Evolutionary conservation across 2,888 invertebrate genomes (phyloP), one percentile per base, ranked within the genome.

Genomic region (Eristalis tenax): DNA sequence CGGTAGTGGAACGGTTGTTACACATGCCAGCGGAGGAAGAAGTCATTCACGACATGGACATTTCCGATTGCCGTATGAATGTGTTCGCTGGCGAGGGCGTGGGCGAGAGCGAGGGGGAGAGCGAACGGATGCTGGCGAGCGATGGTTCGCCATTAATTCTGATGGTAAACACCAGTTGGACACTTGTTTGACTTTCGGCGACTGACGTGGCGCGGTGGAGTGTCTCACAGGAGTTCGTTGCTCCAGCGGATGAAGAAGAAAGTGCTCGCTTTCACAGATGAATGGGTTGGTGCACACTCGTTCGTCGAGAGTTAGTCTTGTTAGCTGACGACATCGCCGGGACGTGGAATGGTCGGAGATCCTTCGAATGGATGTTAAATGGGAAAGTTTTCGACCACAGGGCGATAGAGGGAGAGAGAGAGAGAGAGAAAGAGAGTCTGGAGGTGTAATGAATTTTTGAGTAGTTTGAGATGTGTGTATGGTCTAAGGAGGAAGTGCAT

Each of bases 181-280:
- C 85, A 85, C 81, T 85, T 85, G 85, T 85, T 85, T 85, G 85
- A 85, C 85, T 85, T 77, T 85, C 64, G 28, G 74, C 85, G 73
- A 77, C 73, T 81, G 85, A 85, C 77, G 73, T 50, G 64, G 73
- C 32, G 32, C 23, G 56, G 71, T 35, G 13, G 59, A 35, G 68
- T 64, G 56, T 40, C 50, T 56, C 13, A 0, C 13, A 26, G 43
- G 66, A 40, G 40, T 71, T 70, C 28, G 26, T 18, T 50, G 50
- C 13, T 63, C 68, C 23, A 8, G 57, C 4, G 40, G 50, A 64
- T 26, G 32, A 11, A 35, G 64, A 80, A 70, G 59, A 50, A 65
- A 59, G 38, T 65, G 65, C 13, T 74, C 40, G 22, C 40, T 57
- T 65, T 78, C 40, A 70, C 63, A 64, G 64, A 10, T 56, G 78